Evolutionary conservation across 2,888 invertebrate genomes (phyloP).

Genomic region (Eudemis profundana): DNA sequence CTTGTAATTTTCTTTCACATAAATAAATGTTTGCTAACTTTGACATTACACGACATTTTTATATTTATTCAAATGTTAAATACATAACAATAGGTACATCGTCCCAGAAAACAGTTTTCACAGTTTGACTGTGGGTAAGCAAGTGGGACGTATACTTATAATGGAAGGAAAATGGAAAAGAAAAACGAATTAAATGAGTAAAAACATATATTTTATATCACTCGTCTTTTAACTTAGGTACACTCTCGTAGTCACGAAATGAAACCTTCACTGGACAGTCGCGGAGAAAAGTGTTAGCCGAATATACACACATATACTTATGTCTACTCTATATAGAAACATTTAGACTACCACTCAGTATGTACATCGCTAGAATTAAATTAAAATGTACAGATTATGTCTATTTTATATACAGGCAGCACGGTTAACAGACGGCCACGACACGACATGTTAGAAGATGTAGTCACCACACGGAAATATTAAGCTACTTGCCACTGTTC

Average conservation of each 20-base stretch:
- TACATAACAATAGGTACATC: no score
- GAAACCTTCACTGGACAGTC: conserved; percentile 61
- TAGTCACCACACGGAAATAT: no score
- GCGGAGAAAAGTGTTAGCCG: conserved; percentile 58
- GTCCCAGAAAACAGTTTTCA: no score
- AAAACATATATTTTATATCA: conserved; percentile 85
- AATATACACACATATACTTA: conserved; percentile 71
- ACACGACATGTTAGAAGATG: no score
- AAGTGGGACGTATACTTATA: no score
- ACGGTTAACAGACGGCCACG: no score
- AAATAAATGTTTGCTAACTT: no score
- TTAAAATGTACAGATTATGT: conserved; percentile 46
- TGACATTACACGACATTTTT: no score
- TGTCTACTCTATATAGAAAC: conserved; percentile 45
- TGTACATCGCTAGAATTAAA: conserved; percentile 56
- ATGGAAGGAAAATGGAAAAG: conserved; percentile 8
- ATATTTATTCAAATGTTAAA: neutral
- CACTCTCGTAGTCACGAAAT: conserved; percentile 56
- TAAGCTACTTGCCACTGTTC: no score
- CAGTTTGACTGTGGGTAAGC: no score
- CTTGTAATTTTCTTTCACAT: no score
- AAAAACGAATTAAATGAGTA: conserved; percentile 72
- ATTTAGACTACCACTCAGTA: conserved; percentile 58
- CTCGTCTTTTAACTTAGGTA: conserved; percentile 73
- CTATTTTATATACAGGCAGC: conserved; percentile 41